Conservation (phyloP, 2,113 vertebrate species). For the Catagonus wagneri region DNA sequence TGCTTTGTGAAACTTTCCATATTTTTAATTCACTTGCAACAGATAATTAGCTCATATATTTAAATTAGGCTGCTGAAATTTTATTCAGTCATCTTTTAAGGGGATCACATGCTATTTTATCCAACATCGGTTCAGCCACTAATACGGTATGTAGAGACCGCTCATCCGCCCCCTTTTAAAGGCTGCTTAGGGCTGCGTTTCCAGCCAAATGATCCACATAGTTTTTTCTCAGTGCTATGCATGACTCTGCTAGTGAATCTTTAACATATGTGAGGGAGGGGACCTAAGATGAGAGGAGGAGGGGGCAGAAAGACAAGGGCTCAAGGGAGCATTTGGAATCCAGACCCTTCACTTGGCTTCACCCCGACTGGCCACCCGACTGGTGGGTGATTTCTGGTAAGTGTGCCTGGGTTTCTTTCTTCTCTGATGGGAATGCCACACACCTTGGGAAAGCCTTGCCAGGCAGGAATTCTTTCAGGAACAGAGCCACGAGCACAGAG, state of each 20-base stretch:
- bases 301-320: neutral
- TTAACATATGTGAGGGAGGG: neutral
- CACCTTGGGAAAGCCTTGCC: neutral
- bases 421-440: neutral
- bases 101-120: constrained; percentile 16
- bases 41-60: constrained; percentile 79
- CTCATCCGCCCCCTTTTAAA: neutral
- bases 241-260: neutral
- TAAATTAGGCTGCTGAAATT: constrained; percentile 59
- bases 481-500: neutral
- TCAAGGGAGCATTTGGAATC: neutral
- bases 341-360: neutral
- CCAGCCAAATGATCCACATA: constrained; percentile 5
- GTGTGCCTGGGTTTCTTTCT: neutral
- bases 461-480: neutral
- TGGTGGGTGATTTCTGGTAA: neutral
- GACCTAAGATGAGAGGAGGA: neutral
- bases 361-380: too few relatives aligned
- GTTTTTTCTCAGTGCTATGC: neutral
- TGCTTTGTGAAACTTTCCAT: constrained; percentile 73
- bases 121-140: constrained; percentile 34
- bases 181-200: constrained; percentile 28
- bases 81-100: constrained; percentile 66
- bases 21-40: constrained; percentile 78
- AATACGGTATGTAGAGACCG: neutral